Conservation (phyloP, 2,113 vertebrate species). For the Tursiops truncatus region DNA sequence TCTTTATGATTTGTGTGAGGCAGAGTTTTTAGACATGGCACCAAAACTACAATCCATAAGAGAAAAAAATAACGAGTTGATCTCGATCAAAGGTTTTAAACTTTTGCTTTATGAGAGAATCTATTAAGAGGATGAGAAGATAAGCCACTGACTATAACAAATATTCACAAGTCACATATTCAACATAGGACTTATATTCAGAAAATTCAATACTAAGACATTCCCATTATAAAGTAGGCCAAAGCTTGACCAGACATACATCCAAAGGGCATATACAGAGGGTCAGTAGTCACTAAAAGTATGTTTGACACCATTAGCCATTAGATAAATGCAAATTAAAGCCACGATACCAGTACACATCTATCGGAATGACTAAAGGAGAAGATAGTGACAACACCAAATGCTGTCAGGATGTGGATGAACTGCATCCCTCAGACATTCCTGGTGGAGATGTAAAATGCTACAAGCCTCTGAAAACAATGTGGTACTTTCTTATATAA, state of each 20-base stretch:
- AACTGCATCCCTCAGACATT: neutral
- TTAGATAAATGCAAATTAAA: conserved; percentile 25
- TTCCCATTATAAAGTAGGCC: neutral
- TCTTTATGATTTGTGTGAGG: neutral
- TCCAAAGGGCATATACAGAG: neutral
- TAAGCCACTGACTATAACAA: neutral
- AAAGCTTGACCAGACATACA: neutral
- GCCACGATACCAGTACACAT: neutral
- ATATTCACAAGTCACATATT: neutral
- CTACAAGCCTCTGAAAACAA: neutral
- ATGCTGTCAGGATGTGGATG: neutral
- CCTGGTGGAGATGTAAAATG: neutral
- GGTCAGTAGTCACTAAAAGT: neutral
- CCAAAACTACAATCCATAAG: neutral
- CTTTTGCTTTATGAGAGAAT: neutral
- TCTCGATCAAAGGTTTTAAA: neutral
- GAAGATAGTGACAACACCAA: neutral
- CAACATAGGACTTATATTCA: neutral
- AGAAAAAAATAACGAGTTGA: neutral
- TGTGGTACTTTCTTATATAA: neutral
- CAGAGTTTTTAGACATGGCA: neutral
- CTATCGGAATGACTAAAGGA: neutral
- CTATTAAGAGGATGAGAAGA: neutral
- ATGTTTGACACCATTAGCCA: neutral
- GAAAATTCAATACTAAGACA: neutral